Conservation (phyloP, 2,888 invertebrate species). For the Stenurella melanura region DNA sequence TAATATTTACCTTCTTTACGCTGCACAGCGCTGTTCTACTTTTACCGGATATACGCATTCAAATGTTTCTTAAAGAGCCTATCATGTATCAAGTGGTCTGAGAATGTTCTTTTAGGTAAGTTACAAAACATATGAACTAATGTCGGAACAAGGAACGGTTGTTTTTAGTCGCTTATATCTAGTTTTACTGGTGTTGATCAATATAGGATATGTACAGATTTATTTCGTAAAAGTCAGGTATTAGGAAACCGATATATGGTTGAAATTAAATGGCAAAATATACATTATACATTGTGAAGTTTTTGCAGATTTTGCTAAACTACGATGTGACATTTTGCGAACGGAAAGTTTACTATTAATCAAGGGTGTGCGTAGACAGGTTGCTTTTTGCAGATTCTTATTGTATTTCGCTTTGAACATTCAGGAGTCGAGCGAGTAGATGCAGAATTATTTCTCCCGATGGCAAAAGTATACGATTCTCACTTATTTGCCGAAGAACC, state of each 20-base stretch:
- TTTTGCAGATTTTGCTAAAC: no score
- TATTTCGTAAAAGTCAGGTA: neutral
- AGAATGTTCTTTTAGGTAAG: conserved; percentile 26
- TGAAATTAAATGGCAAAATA: neutral
- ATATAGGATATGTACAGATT: neutral
- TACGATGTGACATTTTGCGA: no score
- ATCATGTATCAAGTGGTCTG: conserved; percentile 36
- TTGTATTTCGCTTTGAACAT: no score
- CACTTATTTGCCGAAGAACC: no score
- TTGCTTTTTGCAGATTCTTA: no score
- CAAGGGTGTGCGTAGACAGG: no score
- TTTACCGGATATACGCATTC: conserved; percentile 58
- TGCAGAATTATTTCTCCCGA: no score
- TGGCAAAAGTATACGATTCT: no score
- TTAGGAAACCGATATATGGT: neutral
- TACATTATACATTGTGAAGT: no score
- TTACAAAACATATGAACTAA: conserved; percentile 17
- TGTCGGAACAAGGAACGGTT: conserved; percentile 16
- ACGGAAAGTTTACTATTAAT: no score
- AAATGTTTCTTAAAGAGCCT: conserved; percentile 21
- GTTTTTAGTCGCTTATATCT: neutral
- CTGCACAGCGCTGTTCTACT: conserved; percentile 54
- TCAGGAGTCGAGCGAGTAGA: no score
- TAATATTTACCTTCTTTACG: conserved; percentile 50
- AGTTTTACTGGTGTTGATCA: neutral